These are phyloP conservation scores for Lochmaea crataegi DNA, from an alignment of 2,888 invertebrate genomes.

Conservation along the genomic window DNA sequence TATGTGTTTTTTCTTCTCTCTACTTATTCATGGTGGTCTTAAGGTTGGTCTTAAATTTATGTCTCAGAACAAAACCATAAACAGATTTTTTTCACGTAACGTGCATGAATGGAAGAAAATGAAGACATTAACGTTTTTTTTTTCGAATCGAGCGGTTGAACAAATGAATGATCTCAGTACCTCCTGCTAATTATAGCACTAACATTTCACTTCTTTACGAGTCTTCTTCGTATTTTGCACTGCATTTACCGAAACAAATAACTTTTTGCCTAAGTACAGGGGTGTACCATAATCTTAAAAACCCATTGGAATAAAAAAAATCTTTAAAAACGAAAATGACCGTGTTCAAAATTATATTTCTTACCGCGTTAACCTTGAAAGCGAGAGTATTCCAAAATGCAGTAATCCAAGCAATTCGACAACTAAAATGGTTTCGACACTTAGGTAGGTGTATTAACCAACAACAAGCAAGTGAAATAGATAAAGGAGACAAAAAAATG, in stretches of 20 bases:
- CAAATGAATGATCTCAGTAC: conserved; percentile 41
- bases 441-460: no score
- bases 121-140: conserved; percentile 42
- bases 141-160: conserved; percentile 39
- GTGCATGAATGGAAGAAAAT: conserved; percentile 34
- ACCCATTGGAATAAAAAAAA: no score
- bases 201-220: conserved; percentile 39
- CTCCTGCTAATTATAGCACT: conserved; percentile 40
- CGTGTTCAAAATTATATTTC: no score
- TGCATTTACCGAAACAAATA: not conserved
- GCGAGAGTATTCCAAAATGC: no score
- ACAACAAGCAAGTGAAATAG: no score
- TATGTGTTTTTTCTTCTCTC: not conserved
- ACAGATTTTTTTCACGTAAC: conserved; percentile 24
- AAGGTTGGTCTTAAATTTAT: conserved; percentile 5
- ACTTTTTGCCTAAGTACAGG: not conserved
- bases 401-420: no score
- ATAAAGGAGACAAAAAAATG: no score
- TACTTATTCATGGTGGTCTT: conserved; percentile 4
- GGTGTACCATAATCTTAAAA: not conserved
- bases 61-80: conserved; percentile 5
- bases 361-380: no score
- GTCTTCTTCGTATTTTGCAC: conserved; percentile 11
- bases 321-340: no score
- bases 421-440: no score